Percentiles rank a stretch among this genome's conserved stretches.
Evolutionary conservation across 2,888 invertebrate species (phyloP).

Genomic region (Chaitophorus viminalis): DNA sequence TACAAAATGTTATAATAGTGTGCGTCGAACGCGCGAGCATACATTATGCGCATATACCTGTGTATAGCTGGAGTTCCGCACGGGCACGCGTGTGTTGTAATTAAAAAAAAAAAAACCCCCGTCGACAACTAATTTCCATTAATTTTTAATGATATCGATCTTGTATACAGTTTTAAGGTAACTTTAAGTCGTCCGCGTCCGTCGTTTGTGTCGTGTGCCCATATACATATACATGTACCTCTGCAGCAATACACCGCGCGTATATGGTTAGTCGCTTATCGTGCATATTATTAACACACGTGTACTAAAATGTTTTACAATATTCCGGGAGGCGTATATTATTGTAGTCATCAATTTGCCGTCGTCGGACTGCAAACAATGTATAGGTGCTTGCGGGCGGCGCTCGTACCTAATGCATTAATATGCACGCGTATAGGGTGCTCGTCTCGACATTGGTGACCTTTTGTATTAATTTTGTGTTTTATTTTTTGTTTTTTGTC

Average conservation of each 20-base stretch:
- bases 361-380: neutral
- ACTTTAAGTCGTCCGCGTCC: neutral
- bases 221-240: constrained; percentile 2
- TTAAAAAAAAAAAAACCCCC: constrained; percentile 27
- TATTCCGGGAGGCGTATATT: constrained; percentile 18
- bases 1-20: neutral
- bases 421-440: neutral
- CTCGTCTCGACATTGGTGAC: neutral
- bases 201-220: too few species aligned
- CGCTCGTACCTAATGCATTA: constrained; percentile 9
- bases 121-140: constrained; percentile 23
- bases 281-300: neutral
- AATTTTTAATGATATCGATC: neutral
- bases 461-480: constrained; percentile 1
- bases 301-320: neutral
- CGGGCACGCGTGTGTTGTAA: neutral
- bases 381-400: neutral
- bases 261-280: too few species aligned
- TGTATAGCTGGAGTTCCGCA: neutral
- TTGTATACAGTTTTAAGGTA: too few species aligned
- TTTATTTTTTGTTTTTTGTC: neutral
- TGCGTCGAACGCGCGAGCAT: neutral
- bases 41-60: neutral
- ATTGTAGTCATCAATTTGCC: neutral
- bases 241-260: neutral